These are phyloP conservation scores for Diplodus sargus DNA, from an alignment of 2,797 vertebrate species.

Conservation along the genomic window DNA sequence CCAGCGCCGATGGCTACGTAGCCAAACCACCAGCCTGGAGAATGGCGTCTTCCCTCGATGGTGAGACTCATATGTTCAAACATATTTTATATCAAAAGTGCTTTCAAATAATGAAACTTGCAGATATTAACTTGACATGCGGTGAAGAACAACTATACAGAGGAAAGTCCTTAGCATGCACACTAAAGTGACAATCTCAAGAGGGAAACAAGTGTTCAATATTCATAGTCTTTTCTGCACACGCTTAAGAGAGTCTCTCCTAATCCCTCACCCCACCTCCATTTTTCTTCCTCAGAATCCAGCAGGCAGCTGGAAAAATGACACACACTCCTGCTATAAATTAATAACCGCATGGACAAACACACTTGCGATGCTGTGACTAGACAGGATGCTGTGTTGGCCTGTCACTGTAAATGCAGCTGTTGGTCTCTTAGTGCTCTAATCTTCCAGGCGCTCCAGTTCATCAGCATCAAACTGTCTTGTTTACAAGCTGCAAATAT, in stretches of 20 bases:
- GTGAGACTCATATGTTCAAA: constrained; percentile 77
- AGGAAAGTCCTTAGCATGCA: neutral
- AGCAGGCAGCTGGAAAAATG: constrained; percentile 56
- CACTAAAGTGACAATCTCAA: neutral
- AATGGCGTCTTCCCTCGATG: constrained; percentile 98
- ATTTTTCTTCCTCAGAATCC: constrained; percentile 52
- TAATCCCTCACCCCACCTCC: no score
- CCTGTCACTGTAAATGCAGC: constrained; percentile 57
- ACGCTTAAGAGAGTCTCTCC: neutral
- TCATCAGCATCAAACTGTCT: constrained; percentile 36
- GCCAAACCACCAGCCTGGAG: constrained; percentile 98
- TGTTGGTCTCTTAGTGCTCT: constrained; percentile 41
- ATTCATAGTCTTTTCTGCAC: neutral
- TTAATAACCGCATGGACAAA: constrained; percentile 8
- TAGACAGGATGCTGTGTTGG: constrained; percentile 48
- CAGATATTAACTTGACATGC: neutral
- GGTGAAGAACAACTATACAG: neutral
- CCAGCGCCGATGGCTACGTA: constrained; percentile 97
- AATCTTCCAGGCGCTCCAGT: constrained; percentile 35
- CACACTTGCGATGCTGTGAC: constrained; percentile 29
- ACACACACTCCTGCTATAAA: constrained; percentile 51
- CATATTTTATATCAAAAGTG: neutral
- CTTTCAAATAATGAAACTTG: neutral
- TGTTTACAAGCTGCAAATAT: constrained; percentile 53
- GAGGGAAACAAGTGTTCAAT: neutral